Base-by-base conservation (phyloP, 2,888 invertebrate genomes). In the Lissocephala sabroskyi region DNA sequence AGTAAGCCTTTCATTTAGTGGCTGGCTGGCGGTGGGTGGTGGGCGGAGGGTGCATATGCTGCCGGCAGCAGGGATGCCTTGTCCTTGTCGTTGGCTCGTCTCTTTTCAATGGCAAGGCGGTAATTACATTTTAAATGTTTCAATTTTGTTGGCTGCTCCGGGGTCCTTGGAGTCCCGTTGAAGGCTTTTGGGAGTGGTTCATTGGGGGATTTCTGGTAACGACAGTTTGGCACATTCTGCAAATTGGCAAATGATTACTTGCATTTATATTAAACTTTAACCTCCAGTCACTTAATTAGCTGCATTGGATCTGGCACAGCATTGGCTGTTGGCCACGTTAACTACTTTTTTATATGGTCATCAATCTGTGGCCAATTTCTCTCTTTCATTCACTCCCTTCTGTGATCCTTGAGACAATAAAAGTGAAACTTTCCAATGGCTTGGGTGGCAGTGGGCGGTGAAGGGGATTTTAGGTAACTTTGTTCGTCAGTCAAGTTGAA, bases 121-220 rank as follows among this genome's bases (percentile, higher is more conserved):
- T 73, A 73, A 73, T 73, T 75, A 56, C 71, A 63, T 75, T 74
- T 71, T 63, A 67, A 74, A 75, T 71, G 61, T 50, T 61, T 52
- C 49, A 54, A 53, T 54, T 49, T 30, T 39, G 33, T 17, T 42
- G 16, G 17, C 19, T 35, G 35, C 33, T 54, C 49, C 19, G 14
- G 11, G 36, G 30, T 14, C 17, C n/a, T 10, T 37, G 23, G n/a
- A 18, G n/a, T 11, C 3, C 14, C 14, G 3, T 4, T 37, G 37
- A 5, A n/a, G 1, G 18, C n/a, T n/a, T 37, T 18, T 28, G 43
- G 9, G 32, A 41, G 41, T 4, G 11, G 17, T 23, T 23, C 23
- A 23, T 23, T 23, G 23, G 7, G 23, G 23, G 7, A 23, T n/a
- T n/a, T n/a, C n/a, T n/a, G n/a, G n/a, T 10, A 26, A 18, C 1